Base-by-base conservation (phyloP, 2,888 invertebrate species). In the Scaptomyza reducta region DNA sequence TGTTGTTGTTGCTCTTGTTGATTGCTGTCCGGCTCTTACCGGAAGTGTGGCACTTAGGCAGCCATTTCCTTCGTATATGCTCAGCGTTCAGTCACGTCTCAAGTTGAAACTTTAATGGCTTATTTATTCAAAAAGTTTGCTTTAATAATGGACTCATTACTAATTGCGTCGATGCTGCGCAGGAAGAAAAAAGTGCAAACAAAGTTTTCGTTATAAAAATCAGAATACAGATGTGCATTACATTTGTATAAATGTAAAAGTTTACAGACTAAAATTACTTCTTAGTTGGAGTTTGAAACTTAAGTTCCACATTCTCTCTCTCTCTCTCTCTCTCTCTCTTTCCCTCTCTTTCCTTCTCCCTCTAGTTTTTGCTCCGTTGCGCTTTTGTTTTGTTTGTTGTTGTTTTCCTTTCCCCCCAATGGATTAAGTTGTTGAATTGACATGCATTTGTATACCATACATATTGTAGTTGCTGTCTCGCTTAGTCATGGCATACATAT, bases 31-130 rank as follows among this genome's bases (percentile, higher is more conserved):
- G 64, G 73, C 27, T 79, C 56, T 13, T 9, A 65, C 77, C 76
- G 83, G 83, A 83, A 77, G 87, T 79, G 49, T 54, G 81, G 69
- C 87, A 86, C 86, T 83, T 83, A 84, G 73, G 87, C 84, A 70
- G 68, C 58, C 83, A 83, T 86, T 83, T 83, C 86, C 81, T 78
- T 74, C 68, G 68, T 50, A 70, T 67, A 50, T 50, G 45, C 47
- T 25, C n/a, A 35, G 35, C 33, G 35, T 13, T 33, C 38, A 44
- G 56, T 61, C 74, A 77, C 76, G 73, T 72, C 56, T 71, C 53
- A 51, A 75, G 66, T 79, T 77, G 55, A 47, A 62, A 62, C 54
- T 59, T 63, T 46, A 56, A 57, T 69, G 68, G 33, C 50, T 71
- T 73, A 62, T 67, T 68, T 66, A 69, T 62, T 68, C 70, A 77